These are phyloP conservation scores for Phortica variegata DNA, from an alignment of 1,140 invertebrate genomes.

Conservation along the genomic window DNA sequence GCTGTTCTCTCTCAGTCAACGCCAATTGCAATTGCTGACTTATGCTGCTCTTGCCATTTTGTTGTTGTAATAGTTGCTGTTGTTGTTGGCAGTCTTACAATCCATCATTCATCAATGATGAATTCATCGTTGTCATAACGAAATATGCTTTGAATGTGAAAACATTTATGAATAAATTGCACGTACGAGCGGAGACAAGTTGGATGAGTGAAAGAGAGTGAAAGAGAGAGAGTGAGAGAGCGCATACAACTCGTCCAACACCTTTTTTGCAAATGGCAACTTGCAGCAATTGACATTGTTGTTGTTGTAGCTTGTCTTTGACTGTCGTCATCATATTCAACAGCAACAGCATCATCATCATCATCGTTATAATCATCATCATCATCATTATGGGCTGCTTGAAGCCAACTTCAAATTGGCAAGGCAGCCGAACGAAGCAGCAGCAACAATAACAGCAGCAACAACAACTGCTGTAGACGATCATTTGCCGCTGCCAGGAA, in stretches of 20 bases:
- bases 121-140: conserved; percentile 53
- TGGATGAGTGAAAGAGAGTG: too few relatives aligned
- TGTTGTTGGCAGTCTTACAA: conserved; percentile 52
- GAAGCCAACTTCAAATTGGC: conserved; percentile 16
- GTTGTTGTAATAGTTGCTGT: too few relatives aligned
- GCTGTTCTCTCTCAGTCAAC: conserved; percentile 35
- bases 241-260: background rate
- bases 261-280: background rate
- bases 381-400: conserved; percentile 13
- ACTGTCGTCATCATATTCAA: too few relatives aligned
- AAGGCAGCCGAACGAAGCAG: conserved; percentile 4
- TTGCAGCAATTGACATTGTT: conserved; percentile 6
- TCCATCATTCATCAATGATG: conserved; percentile 54
- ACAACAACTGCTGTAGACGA: conserved; percentile 16
- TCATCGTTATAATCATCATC: conserved; percentile 25
- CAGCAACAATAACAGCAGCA: conserved; percentile 3
- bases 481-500: conserved; percentile 41
- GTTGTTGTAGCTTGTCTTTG: conserved; percentile 1
- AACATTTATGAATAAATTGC: conserved; percentile 55
- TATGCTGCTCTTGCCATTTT: conserved; percentile 27
- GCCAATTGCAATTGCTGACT: conserved; percentile 31
- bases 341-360: conserved; percentile 2
- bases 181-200: conserved; percentile 18
- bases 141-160: conserved; percentile 44
- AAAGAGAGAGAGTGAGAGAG: too few relatives aligned